Evolutionary conservation across 2,113 vertebrate species (phyloP).

Genomic region (Corvus hawaiiensis): DNA sequence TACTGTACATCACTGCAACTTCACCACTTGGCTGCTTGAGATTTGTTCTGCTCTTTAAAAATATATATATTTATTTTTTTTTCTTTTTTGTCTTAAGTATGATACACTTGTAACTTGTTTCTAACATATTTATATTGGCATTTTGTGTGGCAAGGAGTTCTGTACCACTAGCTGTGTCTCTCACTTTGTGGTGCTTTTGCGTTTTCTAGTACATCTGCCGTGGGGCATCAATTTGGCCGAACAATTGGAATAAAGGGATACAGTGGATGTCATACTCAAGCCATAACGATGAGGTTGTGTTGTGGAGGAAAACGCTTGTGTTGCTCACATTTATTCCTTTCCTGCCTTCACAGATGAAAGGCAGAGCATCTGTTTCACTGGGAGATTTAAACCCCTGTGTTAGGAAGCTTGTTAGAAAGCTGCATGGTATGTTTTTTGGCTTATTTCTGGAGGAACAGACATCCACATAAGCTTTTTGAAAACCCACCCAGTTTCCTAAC

Average conservation of each 20-base stretch:
- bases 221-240: constrained; percentile 55
- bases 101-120: constrained; percentile 81
- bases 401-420: constrained; percentile 51
- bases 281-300: constrained; percentile 60
- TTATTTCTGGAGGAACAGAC: constrained; percentile 51
- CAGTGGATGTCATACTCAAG: constrained; percentile 61
- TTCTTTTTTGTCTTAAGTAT: constrained; percentile 73
- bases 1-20: constrained; percentile 71
- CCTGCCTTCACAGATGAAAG: constrained; percentile 34
- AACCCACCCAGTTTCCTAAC: not conserved
- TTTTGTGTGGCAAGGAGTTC: constrained; percentile 74
- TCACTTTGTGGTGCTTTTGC: constrained; percentile 75
- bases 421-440: constrained; percentile 54
- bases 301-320: constrained; percentile 11
- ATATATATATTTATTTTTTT: constrained; percentile 67
- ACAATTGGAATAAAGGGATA: constrained; percentile 67
- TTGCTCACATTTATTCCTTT: constrained; percentile 27
- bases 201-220: constrained; percentile 63
- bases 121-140: constrained; percentile 84
- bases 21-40: constrained; percentile 79
- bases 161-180: constrained; percentile 73
- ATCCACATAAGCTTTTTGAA: constrained; percentile 15
- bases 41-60: constrained; percentile 74
- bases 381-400: constrained; percentile 32
- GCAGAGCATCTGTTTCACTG: constrained; percentile 41